Evolutionary conservation across 2,797 vertebrate genomes (phyloP).

Genomic region (Eupleurogrammus muticus): DNA sequence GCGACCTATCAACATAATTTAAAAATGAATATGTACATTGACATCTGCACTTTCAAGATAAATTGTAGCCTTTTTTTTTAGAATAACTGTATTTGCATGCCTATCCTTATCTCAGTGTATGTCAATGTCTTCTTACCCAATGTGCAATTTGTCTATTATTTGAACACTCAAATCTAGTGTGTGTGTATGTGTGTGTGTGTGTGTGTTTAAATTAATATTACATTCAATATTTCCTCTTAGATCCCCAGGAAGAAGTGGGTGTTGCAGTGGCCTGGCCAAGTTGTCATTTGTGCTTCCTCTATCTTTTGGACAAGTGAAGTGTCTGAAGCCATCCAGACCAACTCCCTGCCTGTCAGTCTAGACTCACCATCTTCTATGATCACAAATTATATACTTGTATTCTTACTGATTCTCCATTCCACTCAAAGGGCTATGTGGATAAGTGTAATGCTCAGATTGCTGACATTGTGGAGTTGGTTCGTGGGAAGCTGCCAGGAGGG

Average conservation of each 20-base stretch:
- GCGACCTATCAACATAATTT: too few species aligned
- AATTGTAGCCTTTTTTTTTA: too few species aligned
- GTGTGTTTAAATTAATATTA: neutral
- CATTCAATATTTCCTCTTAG: constrained; percentile 69
- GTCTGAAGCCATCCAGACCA: constrained; percentile 86
- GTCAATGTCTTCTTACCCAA: too few species aligned
- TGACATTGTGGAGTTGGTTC: constrained; percentile 92
- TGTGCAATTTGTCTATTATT: too few species aligned
- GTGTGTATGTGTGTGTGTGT: too few species aligned
- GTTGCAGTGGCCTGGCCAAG: constrained; percentile 94
- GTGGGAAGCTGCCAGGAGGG: constrained; percentile 90
- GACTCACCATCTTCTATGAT: neutral
- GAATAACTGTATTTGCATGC: too few species aligned
- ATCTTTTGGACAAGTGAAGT: constrained; percentile 95
- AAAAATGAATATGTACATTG: too few species aligned
- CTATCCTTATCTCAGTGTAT: too few species aligned
- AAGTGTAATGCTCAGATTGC: constrained; percentile 91
- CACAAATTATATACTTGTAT: neutral
- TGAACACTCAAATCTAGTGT: too few species aligned
- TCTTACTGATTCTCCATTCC: neutral
- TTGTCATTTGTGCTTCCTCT: constrained; percentile 94
- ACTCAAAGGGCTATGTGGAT: constrained; percentile 84
- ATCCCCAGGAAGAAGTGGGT: constrained; percentile 91
- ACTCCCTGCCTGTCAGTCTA: constrained; percentile 83
- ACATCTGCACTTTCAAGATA: too few species aligned